Evolutionary conservation across 2,797 vertebrate species (phyloP).

Genomic region (Danio kyathit): DNA sequence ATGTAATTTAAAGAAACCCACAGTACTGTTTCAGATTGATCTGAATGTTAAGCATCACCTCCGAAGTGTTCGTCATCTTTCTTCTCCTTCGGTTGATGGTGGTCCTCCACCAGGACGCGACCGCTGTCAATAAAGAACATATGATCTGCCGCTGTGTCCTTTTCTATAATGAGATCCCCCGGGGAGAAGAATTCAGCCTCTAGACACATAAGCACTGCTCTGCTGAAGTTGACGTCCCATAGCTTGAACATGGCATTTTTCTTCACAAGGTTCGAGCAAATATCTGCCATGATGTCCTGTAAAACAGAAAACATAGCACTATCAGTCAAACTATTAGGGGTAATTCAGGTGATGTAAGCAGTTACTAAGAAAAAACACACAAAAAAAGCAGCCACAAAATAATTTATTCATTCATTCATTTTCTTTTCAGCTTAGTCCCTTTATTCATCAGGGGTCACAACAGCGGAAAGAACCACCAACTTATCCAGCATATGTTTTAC

Average conservation of each 20-base stretch:
- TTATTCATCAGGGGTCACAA: too few species aligned
- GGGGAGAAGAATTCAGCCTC: slow-evolving; percentile 74
- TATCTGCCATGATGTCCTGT: slow-evolving; percentile 73
- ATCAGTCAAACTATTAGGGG: neutral
- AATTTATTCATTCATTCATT: too few species aligned
- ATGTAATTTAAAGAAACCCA: too few species aligned
- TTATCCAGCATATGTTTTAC: too few species aligned
- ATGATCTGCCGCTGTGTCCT: slow-evolving; percentile 67
- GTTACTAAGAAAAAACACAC: too few species aligned
- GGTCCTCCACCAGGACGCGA: slow-evolving; percentile 72
- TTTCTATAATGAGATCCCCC: slow-evolving; percentile 67
- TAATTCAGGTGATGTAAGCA: too few species aligned
- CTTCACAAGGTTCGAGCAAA: slow-evolving; percentile 72
- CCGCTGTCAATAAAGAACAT: slow-evolving; percentile 80
- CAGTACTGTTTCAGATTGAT: neutral
- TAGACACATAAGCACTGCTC: slow-evolving; percentile 66
- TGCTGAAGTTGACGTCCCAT: slow-evolving; percentile 72
- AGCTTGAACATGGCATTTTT: slow-evolving; percentile 75
- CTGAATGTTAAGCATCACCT: slow-evolving; percentile 56
- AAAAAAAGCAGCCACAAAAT: too few species aligned
- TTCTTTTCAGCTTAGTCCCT: too few species aligned
- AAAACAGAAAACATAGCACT: neutral
- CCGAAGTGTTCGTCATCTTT: slow-evolving; percentile 79
- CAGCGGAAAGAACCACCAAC: too few species aligned
- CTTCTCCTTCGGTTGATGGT: slow-evolving; percentile 70